A percentile compares a stretch with the other conserved stretches of the same genome.
phyloP scores from a whole-genome alignment of 2,797 vertebrate species.

The Sarcophilus harrisii region DNA sequence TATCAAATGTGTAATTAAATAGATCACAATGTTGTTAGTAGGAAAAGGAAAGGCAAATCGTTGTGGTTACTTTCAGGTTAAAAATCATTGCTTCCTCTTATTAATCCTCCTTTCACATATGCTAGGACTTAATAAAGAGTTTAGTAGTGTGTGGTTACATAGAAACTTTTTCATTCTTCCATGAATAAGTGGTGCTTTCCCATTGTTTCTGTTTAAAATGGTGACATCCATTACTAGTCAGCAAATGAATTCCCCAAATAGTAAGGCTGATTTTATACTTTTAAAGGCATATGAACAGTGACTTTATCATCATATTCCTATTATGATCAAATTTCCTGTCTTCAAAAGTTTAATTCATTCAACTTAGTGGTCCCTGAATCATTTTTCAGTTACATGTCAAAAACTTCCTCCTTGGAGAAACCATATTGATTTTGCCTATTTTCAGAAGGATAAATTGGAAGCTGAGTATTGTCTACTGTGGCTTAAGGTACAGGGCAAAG shows the following conservation, averaged over 20 bases:
- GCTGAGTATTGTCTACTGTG: background rate
- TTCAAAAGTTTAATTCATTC: conserved; percentile 26
- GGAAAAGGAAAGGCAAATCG: background rate
- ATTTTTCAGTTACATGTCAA: conserved; percentile 33
- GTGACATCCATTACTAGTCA: conserved; percentile 54
- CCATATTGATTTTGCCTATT: background rate
- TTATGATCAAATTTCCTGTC: background rate
- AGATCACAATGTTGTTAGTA: background rate
- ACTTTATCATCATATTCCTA: conserved; percentile 52
- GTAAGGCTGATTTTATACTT: background rate
- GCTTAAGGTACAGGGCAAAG: background rate
- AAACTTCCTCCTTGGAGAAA: background rate
- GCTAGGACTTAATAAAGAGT: conserved; percentile 48
- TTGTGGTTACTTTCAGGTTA: conserved; percentile 27
- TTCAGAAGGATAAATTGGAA: conserved; percentile 20
- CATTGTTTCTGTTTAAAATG: conserved; percentile 46
- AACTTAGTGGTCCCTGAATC: background rate
- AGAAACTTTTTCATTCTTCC: conserved; percentile 32
- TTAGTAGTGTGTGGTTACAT: background rate
- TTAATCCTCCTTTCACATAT: conserved; percentile 28
- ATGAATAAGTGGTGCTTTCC: conserved; percentile 28
- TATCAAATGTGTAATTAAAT: background rate
- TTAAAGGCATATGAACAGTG: conserved; percentile 30
- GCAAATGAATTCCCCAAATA: conserved; percentile 40
- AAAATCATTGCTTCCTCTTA: conserved; percentile 20